phyloP scores from a whole-genome alignment of 1,140 invertebrate genomes.

The Cydia amplana region DNA sequence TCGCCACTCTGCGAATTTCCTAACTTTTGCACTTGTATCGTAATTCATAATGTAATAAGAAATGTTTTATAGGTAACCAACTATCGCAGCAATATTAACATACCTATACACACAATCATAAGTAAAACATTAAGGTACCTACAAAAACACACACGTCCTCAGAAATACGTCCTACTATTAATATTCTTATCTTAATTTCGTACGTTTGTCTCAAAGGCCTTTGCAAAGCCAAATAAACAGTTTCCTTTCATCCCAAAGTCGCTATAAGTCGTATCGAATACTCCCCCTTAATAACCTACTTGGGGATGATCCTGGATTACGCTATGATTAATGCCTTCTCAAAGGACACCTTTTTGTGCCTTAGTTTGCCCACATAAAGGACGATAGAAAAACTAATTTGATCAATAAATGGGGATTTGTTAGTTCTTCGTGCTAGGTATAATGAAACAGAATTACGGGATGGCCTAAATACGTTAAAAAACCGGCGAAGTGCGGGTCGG shows the following conservation, averaged over 20 bases:
- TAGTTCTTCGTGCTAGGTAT: background rate
- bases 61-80: no score
- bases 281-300: slow-evolving; percentile 25
- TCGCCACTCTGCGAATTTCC: no score
- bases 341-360: slow-evolving; percentile 23
- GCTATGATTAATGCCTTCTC: slow-evolving; percentile 24
- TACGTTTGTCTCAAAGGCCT: background rate
- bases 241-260: background rate
- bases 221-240: background rate
- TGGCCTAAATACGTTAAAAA: no score
- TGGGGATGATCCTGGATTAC: slow-evolving; percentile 25
- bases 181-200: background rate
- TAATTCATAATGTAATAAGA: no score
- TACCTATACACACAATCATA: background rate
- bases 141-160: background rate
- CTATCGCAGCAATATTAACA: no score
- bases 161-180: no score
- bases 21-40: no score
- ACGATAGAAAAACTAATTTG: slow-evolving; percentile 29
- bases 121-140: background rate
- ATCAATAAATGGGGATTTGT: background rate
- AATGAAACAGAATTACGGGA: background rate
- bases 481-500: no score
- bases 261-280: slow-evolving; percentile 1
- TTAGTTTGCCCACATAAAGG: slow-evolving; percentile 7